Conservation (phyloP, 2,888 invertebrate genomes). For the Dynastes hyllus region DNA sequence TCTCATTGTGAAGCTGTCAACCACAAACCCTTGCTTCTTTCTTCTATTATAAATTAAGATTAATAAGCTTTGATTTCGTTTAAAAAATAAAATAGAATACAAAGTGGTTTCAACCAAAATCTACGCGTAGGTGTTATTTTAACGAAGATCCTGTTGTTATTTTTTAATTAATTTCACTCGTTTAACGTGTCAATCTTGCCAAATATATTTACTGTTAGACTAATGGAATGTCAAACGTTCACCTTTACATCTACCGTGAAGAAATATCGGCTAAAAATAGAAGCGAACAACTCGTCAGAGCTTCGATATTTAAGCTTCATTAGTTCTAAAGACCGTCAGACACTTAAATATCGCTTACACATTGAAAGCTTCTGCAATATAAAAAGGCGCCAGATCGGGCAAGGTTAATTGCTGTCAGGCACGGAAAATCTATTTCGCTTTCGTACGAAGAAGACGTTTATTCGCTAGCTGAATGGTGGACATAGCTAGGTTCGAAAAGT, state of each 20-base stretch:
- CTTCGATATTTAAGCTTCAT: slow-evolving; percentile 43
- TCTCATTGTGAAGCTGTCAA: no score
- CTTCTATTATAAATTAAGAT: no score
- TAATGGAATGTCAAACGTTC: slow-evolving; percentile 42
- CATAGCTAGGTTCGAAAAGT: not conserved
- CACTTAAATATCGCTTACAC: slow-evolving; percentile 10
- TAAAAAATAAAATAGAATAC: no score
- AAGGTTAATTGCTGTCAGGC: slow-evolving; percentile 4
- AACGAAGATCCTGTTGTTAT: no score
- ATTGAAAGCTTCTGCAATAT: not conserved
- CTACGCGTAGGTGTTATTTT: not conserved
- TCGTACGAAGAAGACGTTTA: slow-evolving; percentile 14
- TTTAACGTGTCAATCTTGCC: slow-evolving; percentile 33
- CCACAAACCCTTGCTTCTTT: no score
- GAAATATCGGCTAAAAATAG: slow-evolving; percentile 19
- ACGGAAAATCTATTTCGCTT: slow-evolving; percentile 10
- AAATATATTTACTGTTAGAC: slow-evolving; percentile 29
- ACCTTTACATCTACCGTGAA: slow-evolving; percentile 28
- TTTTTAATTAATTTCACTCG: not conserved
- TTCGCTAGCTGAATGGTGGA: not conserved
- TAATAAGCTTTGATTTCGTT: no score
- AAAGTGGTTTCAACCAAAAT: no score
- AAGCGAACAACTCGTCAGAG: slow-evolving; percentile 4
- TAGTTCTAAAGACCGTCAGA: slow-evolving; percentile 21
- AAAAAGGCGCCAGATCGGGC: not conserved